Conservation (phyloP, 2,888 invertebrate genomes). For the Vandiemenella viatica region DNA sequence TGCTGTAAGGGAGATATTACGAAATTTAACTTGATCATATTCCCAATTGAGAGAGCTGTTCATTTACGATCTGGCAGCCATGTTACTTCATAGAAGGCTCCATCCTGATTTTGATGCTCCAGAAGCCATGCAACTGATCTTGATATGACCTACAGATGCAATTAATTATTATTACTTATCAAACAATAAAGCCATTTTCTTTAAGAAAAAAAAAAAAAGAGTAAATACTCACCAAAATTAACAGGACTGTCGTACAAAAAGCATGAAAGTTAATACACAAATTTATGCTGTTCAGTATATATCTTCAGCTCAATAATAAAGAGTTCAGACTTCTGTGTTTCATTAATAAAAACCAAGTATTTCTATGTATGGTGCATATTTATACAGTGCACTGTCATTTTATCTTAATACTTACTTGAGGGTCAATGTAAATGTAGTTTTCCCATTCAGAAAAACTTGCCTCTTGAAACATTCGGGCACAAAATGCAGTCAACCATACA, state of each 20-base stretch:
- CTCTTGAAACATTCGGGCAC: slow-evolving; percentile 74
- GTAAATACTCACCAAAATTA: background rate
- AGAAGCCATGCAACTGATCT: slow-evolving; percentile 76
- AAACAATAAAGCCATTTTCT: background rate
- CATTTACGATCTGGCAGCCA: slow-evolving; percentile 81
- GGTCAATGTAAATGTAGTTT: slow-evolving; percentile 86
- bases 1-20: slow-evolving; percentile 82
- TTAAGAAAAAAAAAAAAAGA: background rate
- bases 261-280: too few species aligned
- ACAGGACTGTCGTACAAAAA: background rate
- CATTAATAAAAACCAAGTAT: too few species aligned
- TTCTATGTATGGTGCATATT: too few species aligned
- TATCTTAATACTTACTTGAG: slow-evolving; percentile 41
- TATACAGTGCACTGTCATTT: too few species aligned
- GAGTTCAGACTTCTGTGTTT: too few species aligned
- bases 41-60: slow-evolving; percentile 51
- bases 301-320: too few species aligned
- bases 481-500: slow-evolving; percentile 87
- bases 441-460: slow-evolving; percentile 96
- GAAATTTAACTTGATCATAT: slow-evolving; percentile 38
- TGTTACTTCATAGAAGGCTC: slow-evolving; percentile 78
- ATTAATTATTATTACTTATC: slow-evolving; percentile 21
- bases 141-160: slow-evolving; percentile 43
- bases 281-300: too few species aligned
- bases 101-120: slow-evolving; percentile 66